Evolutionary conservation across 1,140 invertebrate genomes (phyloP), one percentile per base, ranked within the genome.

Genomic region (honey bee (Apis mellifera)): DNA sequence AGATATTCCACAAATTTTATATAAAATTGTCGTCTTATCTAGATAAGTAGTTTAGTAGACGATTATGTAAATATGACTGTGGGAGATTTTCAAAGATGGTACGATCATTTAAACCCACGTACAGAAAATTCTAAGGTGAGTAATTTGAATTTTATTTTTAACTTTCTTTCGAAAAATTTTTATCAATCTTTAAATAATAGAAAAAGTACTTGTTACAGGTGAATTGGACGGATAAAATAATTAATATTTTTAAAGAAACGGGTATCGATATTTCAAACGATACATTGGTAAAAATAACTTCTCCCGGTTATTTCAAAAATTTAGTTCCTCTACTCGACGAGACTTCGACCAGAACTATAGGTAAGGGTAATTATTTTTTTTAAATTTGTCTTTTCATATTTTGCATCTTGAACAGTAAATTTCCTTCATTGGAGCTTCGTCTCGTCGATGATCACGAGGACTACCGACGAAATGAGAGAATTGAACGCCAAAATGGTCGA

Each of bases 381-480:
- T n/a, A 13, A 8, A 26, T 5, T 62, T 26, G 8, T n/a, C 3
- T 12, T n/a, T 48, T 11, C 13, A 15, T 2, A 19, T 9, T 12
- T 23, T 69, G 9, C 23, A 12, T 19, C 1, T 54, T 1, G 9
- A 11, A 21, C 11, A 71, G 69, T 26, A 23, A 71, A 71, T 54
- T 71, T 54, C 8, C 23, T 71, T 26, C 69, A 71, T 9, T 71
- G 69, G 69, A 71, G 21, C 50, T 71, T 71, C 23, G 48, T 71
- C 2, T 71, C 69, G 23, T 42, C 32, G 9, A 54, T 50, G 17
- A 71, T 71, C 69, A 26, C 15, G 2, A 54, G 15, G 11, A 71
- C 69, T 7, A 71, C 69, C 50, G 23, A 71, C 48, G 69, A 71
- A 12, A 71, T 71, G 69, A 54, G 69, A 12, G 17, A 71, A 54